phyloP scores from a whole-genome alignment of 2,888 invertebrate species.

The Stenodema calcarata region DNA sequence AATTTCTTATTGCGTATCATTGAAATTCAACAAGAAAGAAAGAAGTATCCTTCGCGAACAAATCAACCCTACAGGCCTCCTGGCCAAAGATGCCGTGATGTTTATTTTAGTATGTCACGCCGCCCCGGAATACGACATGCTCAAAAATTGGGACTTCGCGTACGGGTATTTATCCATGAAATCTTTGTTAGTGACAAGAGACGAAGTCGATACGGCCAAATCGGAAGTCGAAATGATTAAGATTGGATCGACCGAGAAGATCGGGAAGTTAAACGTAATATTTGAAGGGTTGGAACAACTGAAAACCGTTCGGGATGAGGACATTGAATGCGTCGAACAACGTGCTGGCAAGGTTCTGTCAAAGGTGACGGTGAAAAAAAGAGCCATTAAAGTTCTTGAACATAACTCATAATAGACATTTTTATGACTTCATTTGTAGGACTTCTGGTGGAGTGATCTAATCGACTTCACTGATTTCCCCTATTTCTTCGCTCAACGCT shows the following conservation, averaged over 20 bases:
- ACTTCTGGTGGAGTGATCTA: too few relatives aligned
- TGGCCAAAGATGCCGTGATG: not conserved
- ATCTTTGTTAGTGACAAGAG: not conserved
- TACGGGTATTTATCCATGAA: not conserved
- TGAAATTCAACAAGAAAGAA: not conserved
- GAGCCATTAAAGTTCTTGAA: not conserved
- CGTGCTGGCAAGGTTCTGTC: not conserved
- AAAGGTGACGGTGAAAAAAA: not conserved
- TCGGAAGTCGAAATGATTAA: not conserved
- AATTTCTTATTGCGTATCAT: not conserved
- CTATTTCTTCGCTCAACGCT: too few relatives aligned
- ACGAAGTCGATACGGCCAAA: not conserved
- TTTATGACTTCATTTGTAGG: not conserved
- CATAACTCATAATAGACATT: not conserved
- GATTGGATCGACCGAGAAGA: not conserved
- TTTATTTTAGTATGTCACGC: constrained; percentile 6
- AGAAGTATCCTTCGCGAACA: not conserved
- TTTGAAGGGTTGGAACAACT: not conserved
- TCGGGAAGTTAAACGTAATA: not conserved
- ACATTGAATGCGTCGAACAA: not conserved
- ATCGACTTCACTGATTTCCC: too few relatives aligned
- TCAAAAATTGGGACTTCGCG: not conserved
- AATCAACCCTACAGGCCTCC: not conserved
- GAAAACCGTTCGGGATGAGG: not conserved
- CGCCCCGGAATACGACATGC: not conserved